Conservation (phyloP, 2,888 invertebrate species). For the Drosophila histrio region DNA sequence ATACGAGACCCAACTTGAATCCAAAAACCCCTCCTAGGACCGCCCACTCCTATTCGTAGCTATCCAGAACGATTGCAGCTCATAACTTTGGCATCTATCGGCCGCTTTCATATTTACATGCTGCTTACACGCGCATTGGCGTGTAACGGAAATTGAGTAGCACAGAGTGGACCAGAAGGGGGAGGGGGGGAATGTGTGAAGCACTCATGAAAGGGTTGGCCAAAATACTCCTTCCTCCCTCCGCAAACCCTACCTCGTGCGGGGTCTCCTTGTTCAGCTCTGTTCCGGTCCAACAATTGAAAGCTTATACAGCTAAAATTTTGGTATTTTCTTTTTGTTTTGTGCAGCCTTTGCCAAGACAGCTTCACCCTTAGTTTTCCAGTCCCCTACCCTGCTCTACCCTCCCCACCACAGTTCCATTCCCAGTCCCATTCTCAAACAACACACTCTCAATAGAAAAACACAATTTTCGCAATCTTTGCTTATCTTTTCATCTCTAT, state of each 20-base stretch:
- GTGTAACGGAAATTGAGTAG: conserved; percentile 73
- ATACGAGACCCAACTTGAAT: conserved; percentile 26
- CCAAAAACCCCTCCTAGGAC: background rate
- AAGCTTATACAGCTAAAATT: conserved; percentile 31
- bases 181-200: background rate
- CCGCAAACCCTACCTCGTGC: background rate
- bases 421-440: conserved; percentile 9
- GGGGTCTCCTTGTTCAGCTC: conserved; percentile 1
- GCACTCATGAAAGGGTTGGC: conserved; percentile 48
- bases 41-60: background rate
- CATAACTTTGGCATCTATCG: conserved; percentile 71
- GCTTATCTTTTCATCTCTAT: conserved; percentile 72
- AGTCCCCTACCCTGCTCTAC: accelerated
- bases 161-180: conserved; percentile 1
- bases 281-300: conserved; percentile 48
- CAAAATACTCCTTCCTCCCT: conserved; percentile 28
- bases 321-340: conserved; percentile 33
- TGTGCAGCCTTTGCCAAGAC: conserved; percentile 30
- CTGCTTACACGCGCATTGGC: conserved; percentile 75
- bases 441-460: conserved; percentile 54
- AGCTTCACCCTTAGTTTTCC: conserved; percentile 13
- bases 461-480: conserved; percentile 75
- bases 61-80: conserved; percentile 58
- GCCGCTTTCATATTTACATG: conserved; percentile 71
- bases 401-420: background rate